Evolutionary conservation across 1,140 invertebrate genomes (phyloP).

Genomic region (Centruroides vittatus): DNA sequence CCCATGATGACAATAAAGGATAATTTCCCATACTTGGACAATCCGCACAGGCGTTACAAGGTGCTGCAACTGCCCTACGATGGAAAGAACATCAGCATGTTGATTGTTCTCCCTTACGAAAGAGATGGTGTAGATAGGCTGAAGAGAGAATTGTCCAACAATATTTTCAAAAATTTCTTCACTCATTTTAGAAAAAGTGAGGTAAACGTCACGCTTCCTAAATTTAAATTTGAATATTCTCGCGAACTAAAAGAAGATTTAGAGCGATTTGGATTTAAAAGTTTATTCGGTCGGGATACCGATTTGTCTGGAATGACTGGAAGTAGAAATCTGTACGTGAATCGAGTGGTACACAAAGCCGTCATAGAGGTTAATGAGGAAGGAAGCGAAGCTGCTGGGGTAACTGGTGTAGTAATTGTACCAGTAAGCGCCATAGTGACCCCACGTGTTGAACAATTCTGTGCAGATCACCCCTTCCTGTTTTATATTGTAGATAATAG

Average conservation of each 20-base stretch:
- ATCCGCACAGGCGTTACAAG: no score
- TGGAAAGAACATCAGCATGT: no score
- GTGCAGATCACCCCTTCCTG: slow-evolving; percentile 1
- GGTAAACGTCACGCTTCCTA: not conserved
- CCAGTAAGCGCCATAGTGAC: not conserved
- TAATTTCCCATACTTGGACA: no score
- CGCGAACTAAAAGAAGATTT: not conserved
- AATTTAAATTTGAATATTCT: not conserved
- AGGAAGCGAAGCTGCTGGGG: slow-evolving; percentile 55
- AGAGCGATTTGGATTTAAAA: not conserved
- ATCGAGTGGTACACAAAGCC: slow-evolving; percentile 44
- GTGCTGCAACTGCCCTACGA: no score
- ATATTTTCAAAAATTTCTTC: no score
- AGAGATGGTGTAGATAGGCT: no score
- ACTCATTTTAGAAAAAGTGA: not conserved
- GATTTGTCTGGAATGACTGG: not conserved
- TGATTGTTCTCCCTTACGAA: no score
- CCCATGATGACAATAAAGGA: no score
- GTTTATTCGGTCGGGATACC: not conserved
- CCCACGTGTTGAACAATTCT: not conserved
- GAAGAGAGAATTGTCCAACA: no score
- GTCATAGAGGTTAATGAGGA: slow-evolving; percentile 65
- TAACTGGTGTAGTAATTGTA: slow-evolving; percentile 32
- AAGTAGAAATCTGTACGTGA: slow-evolving; percentile 33
- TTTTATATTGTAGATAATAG: not conserved